These are phyloP conservation scores for Ephialtes manifestator DNA, from an alignment of 2,888 invertebrate species.

Conservation along the genomic window DNA sequence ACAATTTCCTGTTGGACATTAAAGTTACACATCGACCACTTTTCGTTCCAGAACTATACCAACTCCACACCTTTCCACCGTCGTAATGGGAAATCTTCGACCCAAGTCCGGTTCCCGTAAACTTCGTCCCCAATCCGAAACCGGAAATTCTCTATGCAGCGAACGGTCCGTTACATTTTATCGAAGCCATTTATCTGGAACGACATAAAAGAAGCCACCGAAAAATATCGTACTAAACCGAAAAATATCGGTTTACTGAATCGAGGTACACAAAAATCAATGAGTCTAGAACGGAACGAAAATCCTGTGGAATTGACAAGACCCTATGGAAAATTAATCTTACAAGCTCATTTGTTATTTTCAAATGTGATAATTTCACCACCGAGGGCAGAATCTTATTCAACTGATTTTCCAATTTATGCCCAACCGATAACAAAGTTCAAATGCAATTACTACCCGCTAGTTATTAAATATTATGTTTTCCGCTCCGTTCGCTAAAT, in stretches of 20 bases:
- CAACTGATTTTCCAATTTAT: constrained; percentile 22
- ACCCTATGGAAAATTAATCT: background rate
- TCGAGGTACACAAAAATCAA: background rate
- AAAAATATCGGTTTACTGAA: constrained; percentile 3
- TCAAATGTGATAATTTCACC: background rate
- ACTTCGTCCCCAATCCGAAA: constrained; percentile 21
- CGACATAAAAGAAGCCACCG: background rate
- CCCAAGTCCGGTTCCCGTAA: constrained; percentile 21
- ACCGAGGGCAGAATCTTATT: background rate
- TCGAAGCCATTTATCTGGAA: constrained; percentile 20
- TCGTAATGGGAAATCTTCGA: constrained; percentile 23
- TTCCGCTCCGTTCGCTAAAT: constrained; percentile 12
- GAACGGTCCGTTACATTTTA: constrained; percentile 21
- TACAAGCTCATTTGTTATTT: constrained; percentile 5
- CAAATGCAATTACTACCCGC: constrained; percentile 35
- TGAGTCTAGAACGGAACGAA: background rate
- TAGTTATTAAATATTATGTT: constrained; percentile 40
- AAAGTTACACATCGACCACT: background rate
- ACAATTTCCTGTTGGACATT: constrained; percentile 27
- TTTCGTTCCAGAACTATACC: background rate
- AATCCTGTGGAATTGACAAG: background rate
- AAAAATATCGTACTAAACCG: constrained; percentile 4
- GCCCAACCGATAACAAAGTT: constrained; percentile 10
- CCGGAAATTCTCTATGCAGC: constrained; percentile 31
- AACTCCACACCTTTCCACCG: background rate